phyloP scores from a whole-genome alignment of 2,113 vertebrate species.

The Galeopterus variegatus region DNA sequence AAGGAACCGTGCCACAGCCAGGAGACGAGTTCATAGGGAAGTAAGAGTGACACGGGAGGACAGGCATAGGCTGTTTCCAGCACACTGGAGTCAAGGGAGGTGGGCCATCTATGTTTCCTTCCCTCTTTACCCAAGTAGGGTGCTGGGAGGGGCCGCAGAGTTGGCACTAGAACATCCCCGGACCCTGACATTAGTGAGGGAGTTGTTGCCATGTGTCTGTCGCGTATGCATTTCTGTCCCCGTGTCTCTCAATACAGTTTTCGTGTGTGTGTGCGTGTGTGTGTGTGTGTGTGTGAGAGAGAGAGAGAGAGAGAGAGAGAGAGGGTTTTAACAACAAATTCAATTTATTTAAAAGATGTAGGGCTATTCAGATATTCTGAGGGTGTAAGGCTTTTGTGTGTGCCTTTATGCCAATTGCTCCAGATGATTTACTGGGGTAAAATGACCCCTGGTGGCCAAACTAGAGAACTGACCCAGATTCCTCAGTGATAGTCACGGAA shows the following conservation, averaged over 20 bases:
- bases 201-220: background rate
- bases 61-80: background rate
- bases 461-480: slow-evolving; percentile 33
- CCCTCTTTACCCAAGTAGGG: background rate
- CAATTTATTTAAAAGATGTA: too few species aligned
- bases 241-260: background rate
- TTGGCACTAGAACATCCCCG: background rate
- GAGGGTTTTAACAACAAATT: too few species aligned
- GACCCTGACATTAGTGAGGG: background rate
- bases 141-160: background rate
- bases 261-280: background rate
- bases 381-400: slow-evolving; percentile 43
- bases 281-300: background rate
- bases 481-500: background rate
- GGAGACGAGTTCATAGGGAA: background rate
- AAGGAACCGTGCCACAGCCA: background rate
- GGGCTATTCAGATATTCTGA: too few species aligned
- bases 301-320: background rate
- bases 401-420: background rate
- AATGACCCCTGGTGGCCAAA: slow-evolving; percentile 84
- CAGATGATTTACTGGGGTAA: slow-evolving; percentile 74
- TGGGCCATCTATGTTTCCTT: background rate
- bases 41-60: background rate
- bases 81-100: background rate
- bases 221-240: background rate